Evolutionary conservation across 23 tunicate genomes (phyloP), one percentile per base, ranked within the genome.

Genomic region (Aplidium turbinatum): DNA sequence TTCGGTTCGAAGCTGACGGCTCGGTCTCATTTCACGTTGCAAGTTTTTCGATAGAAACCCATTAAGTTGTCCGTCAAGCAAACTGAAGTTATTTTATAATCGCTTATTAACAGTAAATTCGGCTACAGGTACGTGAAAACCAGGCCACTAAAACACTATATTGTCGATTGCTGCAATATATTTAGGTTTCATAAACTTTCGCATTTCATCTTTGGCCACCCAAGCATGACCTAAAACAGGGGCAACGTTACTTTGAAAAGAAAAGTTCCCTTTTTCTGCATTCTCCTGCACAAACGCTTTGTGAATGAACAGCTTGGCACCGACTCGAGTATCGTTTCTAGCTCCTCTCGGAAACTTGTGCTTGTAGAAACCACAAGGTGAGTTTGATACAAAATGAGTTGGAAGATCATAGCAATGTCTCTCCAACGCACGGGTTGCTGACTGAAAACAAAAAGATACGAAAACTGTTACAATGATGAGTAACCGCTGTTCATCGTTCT

Each of bases 271-370:
- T 13, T 38, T 20, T n/a, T 24, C 21, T 22, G 61, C 38, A 16
- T 25, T 23, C 27, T 80, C 13, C 31, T 70, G 85, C 54, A 83
- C 6, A 31, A 77, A 73, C 0, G 90, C 97, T 39, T 60, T 72
- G 77, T 70, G 83, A 1, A 90, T 83, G 53, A 90, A 90, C 23
- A 83, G 75, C 35, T 90, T 90, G 7, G 86, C 97, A 0, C 97
- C 97, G 38, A 70, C 53, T 0, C 24, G 35, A 24, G 56, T 34
- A 2, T 82, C 75, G 9, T 42, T 34, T 40, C 97, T 72, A 7
- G 87, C 97, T 13, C 36, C 77, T 42, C 83, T 90, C 1, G 97
- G 97, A 47, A 90, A 82, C 64, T 82, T 82, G 72, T 90, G 83
- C 54, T 90, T 90, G 81, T 77, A 90, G 53, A 77, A 90, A 24